phyloP scores from a whole-genome alignment of 92 coral and sea anemone species.

The Phenganax stokvisi region DNA sequence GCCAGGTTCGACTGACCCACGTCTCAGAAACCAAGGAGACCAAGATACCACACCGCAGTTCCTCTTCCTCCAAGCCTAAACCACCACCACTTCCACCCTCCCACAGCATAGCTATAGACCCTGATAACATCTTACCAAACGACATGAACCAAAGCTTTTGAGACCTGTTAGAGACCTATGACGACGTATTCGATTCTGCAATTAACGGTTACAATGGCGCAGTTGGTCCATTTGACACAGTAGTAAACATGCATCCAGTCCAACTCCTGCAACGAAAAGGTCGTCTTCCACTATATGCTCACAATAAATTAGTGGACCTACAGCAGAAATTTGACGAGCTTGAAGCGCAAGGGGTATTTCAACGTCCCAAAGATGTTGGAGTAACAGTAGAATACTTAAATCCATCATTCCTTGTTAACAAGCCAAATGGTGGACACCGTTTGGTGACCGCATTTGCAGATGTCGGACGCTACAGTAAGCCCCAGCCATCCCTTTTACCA shows the following conservation, averaged over 20 bases:
- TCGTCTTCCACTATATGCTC: constrained; percentile 43
- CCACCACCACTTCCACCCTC: too few species aligned
- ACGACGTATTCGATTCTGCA: too few species aligned
- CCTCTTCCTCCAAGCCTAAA: too few species aligned
- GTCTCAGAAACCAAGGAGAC: background rate
- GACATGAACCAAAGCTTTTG: too few species aligned
- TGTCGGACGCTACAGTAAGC: too few species aligned
- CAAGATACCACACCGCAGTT: too few species aligned
- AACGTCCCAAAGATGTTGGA: constrained; percentile 16
- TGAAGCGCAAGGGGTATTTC: background rate
- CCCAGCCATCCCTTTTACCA: too few species aligned
- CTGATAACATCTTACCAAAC: too few species aligned
- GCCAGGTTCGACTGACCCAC: constrained; percentile 36
- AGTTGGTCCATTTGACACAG: background rate
- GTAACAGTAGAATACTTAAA: constrained; percentile 26
- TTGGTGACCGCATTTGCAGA: background rate
- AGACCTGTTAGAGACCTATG: too few species aligned
- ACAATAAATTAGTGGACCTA: constrained; percentile 30
- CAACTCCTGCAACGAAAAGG: constrained; percentile 43
- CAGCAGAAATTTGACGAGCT: constrained; percentile 43
- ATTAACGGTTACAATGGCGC: too few species aligned
- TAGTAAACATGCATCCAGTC: constrained; percentile 34
- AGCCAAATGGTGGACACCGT: constrained; percentile 42
- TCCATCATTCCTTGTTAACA: constrained; percentile 7
- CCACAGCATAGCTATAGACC: too few species aligned